A percentile compares a stretch with the other conserved stretches of the same genome.
These are phyloP conservation scores for Temnothorax nylanderi DNA, from an alignment of 1,140 invertebrate species.

Conservation along the genomic window DNA sequence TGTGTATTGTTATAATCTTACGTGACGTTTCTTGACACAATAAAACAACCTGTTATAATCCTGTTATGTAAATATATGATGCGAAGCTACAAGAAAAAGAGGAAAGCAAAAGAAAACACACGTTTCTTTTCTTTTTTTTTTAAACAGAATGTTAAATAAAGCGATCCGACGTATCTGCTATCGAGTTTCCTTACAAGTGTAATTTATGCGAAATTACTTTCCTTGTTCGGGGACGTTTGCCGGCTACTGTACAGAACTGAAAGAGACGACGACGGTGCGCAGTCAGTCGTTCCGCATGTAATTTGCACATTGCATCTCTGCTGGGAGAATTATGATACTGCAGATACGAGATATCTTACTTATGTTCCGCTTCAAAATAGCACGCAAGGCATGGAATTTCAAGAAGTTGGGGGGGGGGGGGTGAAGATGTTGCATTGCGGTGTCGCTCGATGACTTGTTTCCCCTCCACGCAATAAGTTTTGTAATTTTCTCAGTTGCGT, in stretches of 20 bases:
- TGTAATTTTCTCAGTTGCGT: constrained; percentile 67
- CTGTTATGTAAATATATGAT: not conserved
- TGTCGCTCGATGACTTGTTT: constrained; percentile 67
- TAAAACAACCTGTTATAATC: not conserved
- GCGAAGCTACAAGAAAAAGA: not conserved
- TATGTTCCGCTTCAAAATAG: constrained; percentile 43
- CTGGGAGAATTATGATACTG: constrained; percentile 42
- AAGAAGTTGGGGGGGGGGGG: constrained; percentile 19
- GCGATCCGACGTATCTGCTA: constrained; percentile 7
- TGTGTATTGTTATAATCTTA: not conserved
- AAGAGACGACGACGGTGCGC: constrained; percentile 30
- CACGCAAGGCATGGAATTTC: constrained; percentile 31
- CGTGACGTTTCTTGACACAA: not conserved
- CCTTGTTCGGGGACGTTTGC: constrained; percentile 16
- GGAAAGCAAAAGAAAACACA: not conserved
- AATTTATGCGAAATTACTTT: constrained; percentile 52
- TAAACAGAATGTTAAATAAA: constrained; percentile 37
- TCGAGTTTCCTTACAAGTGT: constrained; percentile 25
- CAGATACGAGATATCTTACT: constrained; percentile 48
- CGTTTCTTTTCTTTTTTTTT: not conserved
- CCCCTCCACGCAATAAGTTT: constrained; percentile 65
- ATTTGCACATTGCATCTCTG: constrained; percentile 51
- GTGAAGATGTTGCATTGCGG: constrained; percentile 33
- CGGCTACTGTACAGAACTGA: not conserved
- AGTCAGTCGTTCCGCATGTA: constrained; percentile 38